Conservation (phyloP, 2,113 vertebrate species). For the Nycticebus coucang region DNA sequence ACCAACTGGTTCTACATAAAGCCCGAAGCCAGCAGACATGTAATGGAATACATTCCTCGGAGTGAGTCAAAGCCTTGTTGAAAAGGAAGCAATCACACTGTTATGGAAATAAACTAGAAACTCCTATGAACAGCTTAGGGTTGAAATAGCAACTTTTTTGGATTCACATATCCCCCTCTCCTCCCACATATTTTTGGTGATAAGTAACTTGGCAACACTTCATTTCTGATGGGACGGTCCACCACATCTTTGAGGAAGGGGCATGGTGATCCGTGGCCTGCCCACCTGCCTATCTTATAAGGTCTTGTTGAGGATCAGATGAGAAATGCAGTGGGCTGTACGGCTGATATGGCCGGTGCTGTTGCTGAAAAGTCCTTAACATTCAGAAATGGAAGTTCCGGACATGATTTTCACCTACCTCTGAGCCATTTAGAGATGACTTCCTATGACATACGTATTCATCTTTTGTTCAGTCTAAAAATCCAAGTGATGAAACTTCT, state of each 20-base stretch:
- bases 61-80: constrained; percentile 85
- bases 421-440: constrained; percentile 61
- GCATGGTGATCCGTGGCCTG: not conserved
- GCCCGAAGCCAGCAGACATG: constrained; percentile 83
- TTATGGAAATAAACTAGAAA: constrained; percentile 83
- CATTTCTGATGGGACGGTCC: not conserved
- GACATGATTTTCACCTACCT: constrained; percentile 63
- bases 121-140: constrained; percentile 67
- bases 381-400: constrained; percentile 58
- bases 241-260: constrained; percentile 33
- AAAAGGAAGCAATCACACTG: constrained; percentile 84
- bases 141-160: constrained; percentile 77
- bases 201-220: constrained; percentile 42
- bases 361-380: not conserved
- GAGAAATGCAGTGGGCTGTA: not conserved
- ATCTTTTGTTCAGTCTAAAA: constrained; percentile 68
- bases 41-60: constrained; percentile 90
- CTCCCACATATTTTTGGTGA: constrained; percentile 63
- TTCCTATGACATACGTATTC: constrained; percentile 70
- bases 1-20: constrained; percentile 84
- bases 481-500: constrained; percentile 53
- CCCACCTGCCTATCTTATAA: not conserved
- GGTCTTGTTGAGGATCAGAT: not conserved
- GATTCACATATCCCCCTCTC: constrained; percentile 62
- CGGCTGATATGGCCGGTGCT: accelerated